Evolutionary conservation across 2,797 vertebrate species (phyloP).

Genomic region (Lutjanus argentimaculatus): DNA sequence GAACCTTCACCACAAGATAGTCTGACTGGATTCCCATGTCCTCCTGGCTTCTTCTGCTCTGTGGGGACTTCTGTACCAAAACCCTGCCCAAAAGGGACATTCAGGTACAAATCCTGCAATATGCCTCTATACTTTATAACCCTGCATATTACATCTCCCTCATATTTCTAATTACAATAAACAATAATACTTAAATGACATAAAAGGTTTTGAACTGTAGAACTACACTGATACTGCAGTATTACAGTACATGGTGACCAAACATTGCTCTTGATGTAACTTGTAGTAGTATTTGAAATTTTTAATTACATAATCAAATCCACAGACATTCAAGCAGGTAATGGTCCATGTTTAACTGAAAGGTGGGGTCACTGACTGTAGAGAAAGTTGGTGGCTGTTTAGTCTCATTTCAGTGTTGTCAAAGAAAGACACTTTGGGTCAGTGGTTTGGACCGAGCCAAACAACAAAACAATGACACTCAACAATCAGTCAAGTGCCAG

Average conservation of each 20-base stretch:
- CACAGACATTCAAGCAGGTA: neutral
- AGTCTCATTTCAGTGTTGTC: too few species aligned
- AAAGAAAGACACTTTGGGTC: too few species aligned
- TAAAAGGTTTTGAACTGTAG: neutral
- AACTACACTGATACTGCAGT: neutral
- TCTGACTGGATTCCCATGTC: conserved; percentile 76
- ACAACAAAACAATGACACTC: too few species aligned
- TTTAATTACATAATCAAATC: neutral
- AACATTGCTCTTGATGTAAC: neutral
- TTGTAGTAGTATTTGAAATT: too few species aligned
- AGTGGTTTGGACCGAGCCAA: too few species aligned
- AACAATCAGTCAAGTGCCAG: too few species aligned
- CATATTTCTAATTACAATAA: neutral
- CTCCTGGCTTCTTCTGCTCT: conserved; percentile 86
- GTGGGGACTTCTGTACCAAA: conserved; percentile 75
- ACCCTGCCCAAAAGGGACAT: conserved; percentile 86
- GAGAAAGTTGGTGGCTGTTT: too few species aligned
- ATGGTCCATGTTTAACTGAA: neutral
- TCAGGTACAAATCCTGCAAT: conserved; percentile 76
- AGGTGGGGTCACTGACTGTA: neutral
- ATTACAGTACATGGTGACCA: neutral
- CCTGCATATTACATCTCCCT: neutral
- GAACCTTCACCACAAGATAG: conserved; percentile 75
- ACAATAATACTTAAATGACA: neutral
- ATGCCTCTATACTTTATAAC: neutral